These are phyloP conservation scores for Dolichoris vasculosae DNA, from an alignment of 1,140 invertebrate genomes.

Conservation along the genomic window DNA sequence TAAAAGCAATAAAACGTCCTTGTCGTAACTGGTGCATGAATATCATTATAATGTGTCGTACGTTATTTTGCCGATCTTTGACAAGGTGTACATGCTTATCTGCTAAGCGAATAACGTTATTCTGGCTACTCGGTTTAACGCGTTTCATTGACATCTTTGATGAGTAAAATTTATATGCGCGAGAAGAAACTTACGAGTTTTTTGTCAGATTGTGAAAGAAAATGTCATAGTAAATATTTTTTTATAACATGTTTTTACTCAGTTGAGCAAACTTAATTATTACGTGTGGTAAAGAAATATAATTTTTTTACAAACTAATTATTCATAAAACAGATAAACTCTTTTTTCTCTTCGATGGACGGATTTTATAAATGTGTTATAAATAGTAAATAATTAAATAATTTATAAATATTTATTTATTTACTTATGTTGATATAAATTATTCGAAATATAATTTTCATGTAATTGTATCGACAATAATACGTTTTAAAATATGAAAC, in stretches of 20 bases:
- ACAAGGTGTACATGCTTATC: background rate
- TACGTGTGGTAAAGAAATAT: background rate
- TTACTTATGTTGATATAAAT: too few species aligned
- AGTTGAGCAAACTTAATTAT: background rate
- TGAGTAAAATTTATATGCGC: background rate
- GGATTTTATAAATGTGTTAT: too few species aligned
- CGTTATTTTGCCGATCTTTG: background rate
- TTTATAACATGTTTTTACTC: background rate
- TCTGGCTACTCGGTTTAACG: background rate
- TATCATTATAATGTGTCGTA: constrained; percentile 35
- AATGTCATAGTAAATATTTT: background rate
- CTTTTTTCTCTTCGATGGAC: too few species aligned
- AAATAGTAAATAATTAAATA: too few species aligned
- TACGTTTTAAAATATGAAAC: background rate
- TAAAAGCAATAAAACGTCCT: constrained; percentile 50
- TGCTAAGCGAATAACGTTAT: background rate
- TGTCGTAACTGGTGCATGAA: constrained; percentile 64
- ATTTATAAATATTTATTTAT: too few species aligned
- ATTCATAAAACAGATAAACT: too few species aligned
- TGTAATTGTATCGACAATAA: background rate
- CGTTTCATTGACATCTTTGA: background rate
- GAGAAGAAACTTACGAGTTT: background rate
- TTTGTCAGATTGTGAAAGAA: background rate
- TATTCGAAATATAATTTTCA: too few species aligned
- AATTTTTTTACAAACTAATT: background rate